Evolutionary conservation across 2,797 vertebrate species (phyloP).

Genomic region (Muscicapa comitata): DNA sequence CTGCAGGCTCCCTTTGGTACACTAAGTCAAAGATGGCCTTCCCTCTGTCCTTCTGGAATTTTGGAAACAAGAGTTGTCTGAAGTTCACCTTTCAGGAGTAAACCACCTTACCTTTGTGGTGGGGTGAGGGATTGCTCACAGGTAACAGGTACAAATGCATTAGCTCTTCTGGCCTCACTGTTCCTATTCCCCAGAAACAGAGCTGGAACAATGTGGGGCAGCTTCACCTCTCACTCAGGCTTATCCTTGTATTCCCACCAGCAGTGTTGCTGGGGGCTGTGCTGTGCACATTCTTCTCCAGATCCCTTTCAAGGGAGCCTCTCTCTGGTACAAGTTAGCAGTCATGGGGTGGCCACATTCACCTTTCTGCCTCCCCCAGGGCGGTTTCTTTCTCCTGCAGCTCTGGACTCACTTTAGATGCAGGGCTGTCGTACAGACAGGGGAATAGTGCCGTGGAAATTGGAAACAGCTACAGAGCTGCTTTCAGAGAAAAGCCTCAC

Average conservation of each 20-base stretch:
- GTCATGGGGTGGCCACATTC: not conserved
- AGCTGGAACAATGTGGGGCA: not conserved
- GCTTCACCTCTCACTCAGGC: not conserved
- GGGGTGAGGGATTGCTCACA: not conserved
- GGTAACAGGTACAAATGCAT: not conserved
- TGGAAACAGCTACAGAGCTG: not conserved
- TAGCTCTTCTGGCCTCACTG: not conserved
- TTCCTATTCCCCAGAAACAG: not conserved
- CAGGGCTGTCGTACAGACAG: not conserved
- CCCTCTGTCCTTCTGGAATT: not conserved
- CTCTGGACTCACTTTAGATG: not conserved
- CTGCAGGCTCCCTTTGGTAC: conserved; percentile 3
- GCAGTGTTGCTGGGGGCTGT: not conserved
- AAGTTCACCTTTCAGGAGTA: not conserved
- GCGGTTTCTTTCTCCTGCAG: not conserved
- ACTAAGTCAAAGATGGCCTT: not conserved
- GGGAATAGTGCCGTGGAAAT: not conserved
- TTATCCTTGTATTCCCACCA: not conserved
- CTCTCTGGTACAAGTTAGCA: not conserved
- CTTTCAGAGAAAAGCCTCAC: conserved; percentile 6
- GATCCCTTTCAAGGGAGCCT: not conserved
- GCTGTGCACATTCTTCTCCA: not conserved
- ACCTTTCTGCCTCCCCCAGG: not conserved
- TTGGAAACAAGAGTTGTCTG: not conserved
- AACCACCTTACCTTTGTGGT: not conserved